These are phyloP conservation scores for Octodon degus DNA, from an alignment of 2,113 vertebrate species.

Conservation along the genomic window DNA sequence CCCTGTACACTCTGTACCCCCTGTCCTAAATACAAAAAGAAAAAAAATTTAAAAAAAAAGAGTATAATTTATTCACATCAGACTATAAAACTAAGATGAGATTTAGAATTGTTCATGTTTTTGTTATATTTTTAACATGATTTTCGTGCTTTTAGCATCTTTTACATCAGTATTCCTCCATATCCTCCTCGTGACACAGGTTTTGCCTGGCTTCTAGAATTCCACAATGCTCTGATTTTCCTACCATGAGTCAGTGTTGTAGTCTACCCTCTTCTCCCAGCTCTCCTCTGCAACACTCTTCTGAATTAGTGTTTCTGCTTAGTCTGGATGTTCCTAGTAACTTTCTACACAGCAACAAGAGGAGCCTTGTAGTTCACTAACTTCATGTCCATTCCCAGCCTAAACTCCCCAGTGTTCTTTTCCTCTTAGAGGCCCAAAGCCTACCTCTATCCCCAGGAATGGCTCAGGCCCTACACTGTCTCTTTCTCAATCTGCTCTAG, in stretches of 20 bases:
- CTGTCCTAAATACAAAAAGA: too few species aligned
- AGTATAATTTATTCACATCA: background rate
- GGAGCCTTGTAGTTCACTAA: background rate
- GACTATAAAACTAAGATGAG: slow-evolving; percentile 24
- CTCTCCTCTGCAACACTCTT: too few species aligned
- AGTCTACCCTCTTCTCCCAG: background rate
- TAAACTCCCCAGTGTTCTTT: background rate
- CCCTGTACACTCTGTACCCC: too few species aligned
- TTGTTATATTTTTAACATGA: background rate
- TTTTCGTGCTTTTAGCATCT: background rate
- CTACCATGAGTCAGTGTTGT: background rate
- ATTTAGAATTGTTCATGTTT: background rate
- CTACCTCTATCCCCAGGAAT: background rate
- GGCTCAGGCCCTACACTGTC: background rate
- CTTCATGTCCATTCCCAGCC: background rate
- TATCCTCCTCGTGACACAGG: background rate
- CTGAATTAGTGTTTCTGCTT: background rate
- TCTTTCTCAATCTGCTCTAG: background rate
- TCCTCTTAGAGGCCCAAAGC: background rate
- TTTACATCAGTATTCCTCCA: background rate
- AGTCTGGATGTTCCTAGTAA: background rate
- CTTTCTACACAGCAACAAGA: background rate
- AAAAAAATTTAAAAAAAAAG: background rate
- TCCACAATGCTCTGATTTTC: background rate
- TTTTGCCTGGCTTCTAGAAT: background rate